A percentile compares a stretch with the other conserved stretches of the same genome.
Evolutionary conservation across 2,113 vertebrate genomes (phyloP).

Genomic region (Epinephelus cyanopodus): DNA sequence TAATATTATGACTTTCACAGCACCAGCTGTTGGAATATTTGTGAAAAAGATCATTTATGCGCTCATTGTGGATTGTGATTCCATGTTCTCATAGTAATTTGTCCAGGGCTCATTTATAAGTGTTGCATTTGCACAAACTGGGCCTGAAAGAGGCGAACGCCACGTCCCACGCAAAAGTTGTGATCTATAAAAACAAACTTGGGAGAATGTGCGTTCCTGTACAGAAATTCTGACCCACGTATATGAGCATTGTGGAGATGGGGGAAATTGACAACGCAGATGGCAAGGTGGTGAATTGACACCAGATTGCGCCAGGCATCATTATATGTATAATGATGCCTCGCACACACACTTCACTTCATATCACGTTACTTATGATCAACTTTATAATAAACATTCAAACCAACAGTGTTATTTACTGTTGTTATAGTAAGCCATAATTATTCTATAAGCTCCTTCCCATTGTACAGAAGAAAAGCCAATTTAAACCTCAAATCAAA

Average conservation of each 20-base stretch:
- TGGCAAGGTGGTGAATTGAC: neutral
- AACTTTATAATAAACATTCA: too few relatives aligned
- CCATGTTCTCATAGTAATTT: neutral
- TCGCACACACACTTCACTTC: neutral
- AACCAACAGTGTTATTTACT: too few relatives aligned
- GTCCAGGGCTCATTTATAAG: neutral
- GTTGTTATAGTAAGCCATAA: too few relatives aligned
- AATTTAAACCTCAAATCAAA: too few relatives aligned
- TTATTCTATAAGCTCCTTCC: too few relatives aligned
- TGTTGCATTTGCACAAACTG: neutral
- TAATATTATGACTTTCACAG: neutral
- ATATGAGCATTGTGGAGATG: neutral
- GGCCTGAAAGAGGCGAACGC: neutral
- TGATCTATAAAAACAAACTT: neutral
- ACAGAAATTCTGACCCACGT: neutral
- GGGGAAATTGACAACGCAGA: neutral
- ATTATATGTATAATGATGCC: too few relatives aligned
- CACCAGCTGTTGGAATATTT: constrained; percentile 33
- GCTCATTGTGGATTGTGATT: constrained; percentile 1
- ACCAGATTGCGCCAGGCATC: neutral
- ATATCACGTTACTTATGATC: too few relatives aligned
- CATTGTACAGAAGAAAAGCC: too few relatives aligned
- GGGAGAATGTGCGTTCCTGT: neutral
- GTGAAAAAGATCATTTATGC: neutral
- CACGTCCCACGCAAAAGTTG: neutral